phyloP scores from a whole-genome alignment of 2,113 vertebrate genomes.

The Albula glossodonta region DNA sequence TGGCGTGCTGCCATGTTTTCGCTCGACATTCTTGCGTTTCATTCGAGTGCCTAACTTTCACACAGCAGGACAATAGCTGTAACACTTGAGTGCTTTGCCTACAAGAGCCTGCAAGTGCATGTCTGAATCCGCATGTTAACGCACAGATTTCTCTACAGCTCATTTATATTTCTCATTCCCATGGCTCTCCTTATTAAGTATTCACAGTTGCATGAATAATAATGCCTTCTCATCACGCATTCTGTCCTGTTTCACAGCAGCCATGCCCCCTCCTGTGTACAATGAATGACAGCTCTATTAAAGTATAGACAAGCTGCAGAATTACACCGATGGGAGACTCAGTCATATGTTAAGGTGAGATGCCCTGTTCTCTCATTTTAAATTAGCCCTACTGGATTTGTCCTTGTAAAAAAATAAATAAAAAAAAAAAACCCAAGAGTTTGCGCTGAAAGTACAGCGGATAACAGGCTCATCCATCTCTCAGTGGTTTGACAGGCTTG shows the following conservation, averaged over 20 bases:
- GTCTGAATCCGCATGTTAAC: conserved; percentile 30
- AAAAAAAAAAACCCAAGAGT: not conserved
- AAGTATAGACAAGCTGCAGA: not conserved
- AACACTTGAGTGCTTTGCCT: conserved; percentile 60
- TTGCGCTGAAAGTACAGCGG: not conserved
- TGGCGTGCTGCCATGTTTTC: conserved; percentile 62
- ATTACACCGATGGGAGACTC: not conserved
- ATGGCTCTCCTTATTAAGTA: not conserved
- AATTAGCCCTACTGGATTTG: not conserved
- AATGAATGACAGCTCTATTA: not conserved
- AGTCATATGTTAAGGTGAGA: not conserved
- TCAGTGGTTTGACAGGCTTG: not conserved
- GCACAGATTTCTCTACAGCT: not conserved
- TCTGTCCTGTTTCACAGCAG: not conserved
- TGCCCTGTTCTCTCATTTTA: not conserved
- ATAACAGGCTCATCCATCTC: not conserved
- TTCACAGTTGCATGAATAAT: not conserved
- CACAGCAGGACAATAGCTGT: conserved; percentile 64
- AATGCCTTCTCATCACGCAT: not conserved
- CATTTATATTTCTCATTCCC: not conserved
- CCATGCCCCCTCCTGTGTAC: not conserved
- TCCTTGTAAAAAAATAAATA: not conserved
- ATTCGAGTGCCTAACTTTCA: conserved; percentile 56
- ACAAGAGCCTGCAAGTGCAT: conserved; percentile 60
- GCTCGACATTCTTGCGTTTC: conserved; percentile 59